Evolutionary conservation across 2,888 invertebrate genomes (phyloP), one percentile per base, ranked within the genome.

Genomic region (Protodeltote pygarga): DNA sequence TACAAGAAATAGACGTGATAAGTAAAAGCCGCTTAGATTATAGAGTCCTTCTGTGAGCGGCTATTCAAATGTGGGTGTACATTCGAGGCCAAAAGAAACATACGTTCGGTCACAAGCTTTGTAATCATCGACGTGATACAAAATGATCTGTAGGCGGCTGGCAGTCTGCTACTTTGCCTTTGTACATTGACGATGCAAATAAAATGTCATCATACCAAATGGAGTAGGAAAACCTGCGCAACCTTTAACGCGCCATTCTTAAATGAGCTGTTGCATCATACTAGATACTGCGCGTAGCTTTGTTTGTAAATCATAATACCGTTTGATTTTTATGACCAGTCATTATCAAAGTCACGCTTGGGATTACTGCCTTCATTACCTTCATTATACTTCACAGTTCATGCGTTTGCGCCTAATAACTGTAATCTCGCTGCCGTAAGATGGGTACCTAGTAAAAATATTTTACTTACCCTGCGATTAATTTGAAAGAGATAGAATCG

Each of bases 11-110:
- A 53, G 24, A 39, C 27, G 24, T 19, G 9, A 45, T 53, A 41
- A 60, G 39, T 34, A 44, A 49, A 51, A 14, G 34, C 38, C 29
- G 9, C 39, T 34, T 37, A 50, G 64, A 70, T 55, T 44, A 49
- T 34, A 65, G 45, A 62, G 73, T 37, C 73, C 75, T 70, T 66
- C 57, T 49, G 48, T 66, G 42, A 69, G 39, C 77, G 76, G 80
- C 45, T 47, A 46, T 57, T 47, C 45, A 60, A 69, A 53, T 70
- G 78, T 88, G 75, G 88, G 89, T 75, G 88, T 86, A 83, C 78
- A 80, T 57, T 79, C 81, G 83, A 87, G 86, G 87, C 73, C 84
- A 78, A 78, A 83, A 81, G 52, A n/a, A 69, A 76, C 81, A 74
- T 53, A 54, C 14, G 61, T 70, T 65, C 65, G 64, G 67, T 62